Evolutionary conservation across 2,888 invertebrate genomes (phyloP).

Genomic region (Oxycera nigricornis): DNA sequence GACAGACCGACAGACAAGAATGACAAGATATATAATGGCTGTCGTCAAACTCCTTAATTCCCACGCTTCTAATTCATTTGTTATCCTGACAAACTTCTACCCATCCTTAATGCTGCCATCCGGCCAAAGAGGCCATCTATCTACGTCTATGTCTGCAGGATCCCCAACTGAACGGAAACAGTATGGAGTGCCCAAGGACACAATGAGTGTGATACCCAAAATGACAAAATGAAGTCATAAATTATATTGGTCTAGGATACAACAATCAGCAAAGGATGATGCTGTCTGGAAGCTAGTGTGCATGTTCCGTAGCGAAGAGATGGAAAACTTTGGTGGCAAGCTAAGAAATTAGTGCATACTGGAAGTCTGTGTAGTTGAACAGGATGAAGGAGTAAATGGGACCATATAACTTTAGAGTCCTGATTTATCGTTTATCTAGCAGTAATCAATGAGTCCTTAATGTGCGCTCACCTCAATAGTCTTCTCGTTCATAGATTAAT

Average conservation of each 20-base stretch:
- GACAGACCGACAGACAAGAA: slow-evolving; percentile 5
- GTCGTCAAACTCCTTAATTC: slow-evolving; percentile 29
- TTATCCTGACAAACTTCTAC: slow-evolving; percentile 19
- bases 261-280: too few relatives aligned
- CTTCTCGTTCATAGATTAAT: too few relatives aligned
- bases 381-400: too few relatives aligned
- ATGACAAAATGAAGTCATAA: slow-evolving; percentile 38
- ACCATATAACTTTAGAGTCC: too few relatives aligned
- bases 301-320: too few relatives aligned
- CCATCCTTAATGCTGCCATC: slow-evolving; percentile 16
- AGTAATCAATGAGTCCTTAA: too few relatives aligned
- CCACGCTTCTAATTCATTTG: slow-evolving; percentile 21
- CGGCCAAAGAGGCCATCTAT: slow-evolving; percentile 18
- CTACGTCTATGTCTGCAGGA: slow-evolving; percentile 10
- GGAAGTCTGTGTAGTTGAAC: too few relatives aligned
- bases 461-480: too few relatives aligned
- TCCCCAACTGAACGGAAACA: slow-evolving; percentile 9
- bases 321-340: too few relatives aligned
- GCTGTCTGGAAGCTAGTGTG: too few relatives aligned
- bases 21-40: slow-evolving; percentile 22
- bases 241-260: slow-evolving; percentile 24
- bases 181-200: slow-evolving; percentile 17
- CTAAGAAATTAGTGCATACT: too few relatives aligned
- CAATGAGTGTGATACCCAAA: slow-evolving; percentile 15
- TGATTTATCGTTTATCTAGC: too few relatives aligned